Evolutionary conservation across 2,797 vertebrate genomes (phyloP), one percentile per base, ranked within the genome.

Genomic region (Fundulus diaphanus): DNA sequence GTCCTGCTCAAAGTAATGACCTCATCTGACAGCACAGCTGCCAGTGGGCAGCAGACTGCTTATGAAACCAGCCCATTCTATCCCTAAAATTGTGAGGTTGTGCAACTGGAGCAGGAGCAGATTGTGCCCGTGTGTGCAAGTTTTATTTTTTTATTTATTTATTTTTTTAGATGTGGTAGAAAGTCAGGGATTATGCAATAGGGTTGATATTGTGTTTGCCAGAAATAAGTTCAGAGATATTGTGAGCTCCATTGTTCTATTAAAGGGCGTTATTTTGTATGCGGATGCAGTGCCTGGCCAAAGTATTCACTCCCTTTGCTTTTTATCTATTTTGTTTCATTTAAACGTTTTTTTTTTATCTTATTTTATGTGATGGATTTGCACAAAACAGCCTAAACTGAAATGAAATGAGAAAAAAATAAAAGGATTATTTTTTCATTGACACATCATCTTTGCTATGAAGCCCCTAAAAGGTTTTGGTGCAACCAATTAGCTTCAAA

Each of bases 1-100:
- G 76, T 81, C 83, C 85, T 76, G 65, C 88, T 82, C 82, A 78
- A 67, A 87, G 85, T 80, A 46, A 89, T 93, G 91, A 93, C 90
- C 88, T 93, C 88, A 93, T 92, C 87, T 72, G 78, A 83, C 74
- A 85, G 88, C 88, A 87, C 86, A 92, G 88, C 89, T 92, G 90
- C 89, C 92, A 86, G 85, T 82, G 85, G 82, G 84, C 85, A 86
- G 81, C 90, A 86, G 86, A 83, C 86, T 85, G 90, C 90, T 92
- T 88, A 91, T 87, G 88, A 92, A 91, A 93, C 84, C 83, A 85
- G 87, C 85, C 81, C 87, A 80, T 88, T 90, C 85, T 79, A 90
- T 91, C 88, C 85, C 87, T 82, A 86, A 91, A 90, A 88, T 90
- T 87, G 82, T 86, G 81, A 73, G 80, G 78, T 91, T 91, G 91